These are phyloP conservation scores for Heliconius nattereri DNA, from an alignment of 1,140 invertebrate species.

Conservation along the genomic window DNA sequence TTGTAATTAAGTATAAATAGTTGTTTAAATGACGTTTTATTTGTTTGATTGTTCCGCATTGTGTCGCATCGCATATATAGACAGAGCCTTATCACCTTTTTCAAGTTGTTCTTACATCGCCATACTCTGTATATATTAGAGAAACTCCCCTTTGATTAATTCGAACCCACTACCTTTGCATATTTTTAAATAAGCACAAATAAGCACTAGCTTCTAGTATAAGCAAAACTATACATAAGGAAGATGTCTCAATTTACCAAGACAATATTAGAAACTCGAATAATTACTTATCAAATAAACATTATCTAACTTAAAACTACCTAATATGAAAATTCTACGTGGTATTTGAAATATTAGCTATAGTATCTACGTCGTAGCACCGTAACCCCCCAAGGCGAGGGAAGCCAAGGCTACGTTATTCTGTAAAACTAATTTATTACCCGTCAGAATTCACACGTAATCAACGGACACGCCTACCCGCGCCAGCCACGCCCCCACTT, in stretches of 20 bases:
- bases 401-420: conserved; percentile 39
- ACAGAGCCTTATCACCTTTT: background rate
- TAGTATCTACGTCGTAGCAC: conserved; percentile 59
- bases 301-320: background rate
- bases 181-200: too few relatives aligned
- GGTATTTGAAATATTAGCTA: conserved; percentile 9
- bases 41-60: background rate
- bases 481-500: conserved; percentile 53
- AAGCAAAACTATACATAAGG: background rate
- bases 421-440: conserved; percentile 70
- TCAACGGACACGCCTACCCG: conserved; percentile 45
- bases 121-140: too few relatives aligned
- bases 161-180: background rate
- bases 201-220: background rate
- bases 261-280: background rate
- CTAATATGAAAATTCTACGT: conserved; percentile 6
- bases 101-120: too few relatives aligned
- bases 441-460: conserved; percentile 63
- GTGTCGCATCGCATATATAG: background rate
- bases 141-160: too few relatives aligned
- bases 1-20: background rate
- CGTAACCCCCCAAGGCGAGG: conserved; percentile 42
- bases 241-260: background rate
- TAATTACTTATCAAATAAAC: background rate
- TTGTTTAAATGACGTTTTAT: background rate